These are phyloP conservation scores for Ips nitidus DNA, from an alignment of 1,140 invertebrate genomes.

Conservation along the genomic window DNA sequence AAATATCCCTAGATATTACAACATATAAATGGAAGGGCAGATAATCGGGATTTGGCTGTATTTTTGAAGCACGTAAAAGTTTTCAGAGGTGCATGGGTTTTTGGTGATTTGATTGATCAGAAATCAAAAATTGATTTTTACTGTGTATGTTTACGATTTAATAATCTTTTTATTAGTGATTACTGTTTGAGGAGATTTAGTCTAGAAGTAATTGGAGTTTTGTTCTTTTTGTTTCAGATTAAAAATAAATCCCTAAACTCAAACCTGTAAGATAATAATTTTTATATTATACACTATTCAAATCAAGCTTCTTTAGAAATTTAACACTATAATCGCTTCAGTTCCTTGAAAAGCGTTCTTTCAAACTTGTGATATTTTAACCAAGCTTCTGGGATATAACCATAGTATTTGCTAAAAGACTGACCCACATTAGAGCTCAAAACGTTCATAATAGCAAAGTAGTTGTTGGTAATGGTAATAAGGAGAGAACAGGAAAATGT, in stretches of 20 bases:
- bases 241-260: slow-evolving; percentile 15
- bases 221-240: slow-evolving; percentile 26
- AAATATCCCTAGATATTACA: no score
- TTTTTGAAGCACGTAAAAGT: no score
- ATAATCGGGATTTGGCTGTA: no score
- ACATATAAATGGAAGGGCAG: no score
- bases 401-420: slow-evolving; percentile 29
- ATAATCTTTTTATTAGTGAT: no score
- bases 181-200: no score
- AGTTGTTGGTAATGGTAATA: slow-evolving; percentile 35
- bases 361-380: not conserved
- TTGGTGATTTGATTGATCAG: no score
- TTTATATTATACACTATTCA: slow-evolving; percentile 18
- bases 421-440: slow-evolving; percentile 29
- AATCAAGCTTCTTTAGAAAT: not conserved
- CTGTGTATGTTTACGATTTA: no score
- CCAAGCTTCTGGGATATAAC: slow-evolving; percentile 17
- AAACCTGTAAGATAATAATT: slow-evolving; percentile 26
- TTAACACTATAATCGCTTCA: slow-evolving; percentile 1
- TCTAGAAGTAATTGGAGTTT: no score
- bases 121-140: no score
- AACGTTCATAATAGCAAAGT: slow-evolving; percentile 11
- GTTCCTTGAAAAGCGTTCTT: not conserved
- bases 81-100: no score
- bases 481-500: slow-evolving; percentile 53